Evolutionary conservation across 2,888 invertebrate genomes (phyloP), one percentile per base, ranked within the genome.

Genomic region (Dinocampus coccinellae): DNA sequence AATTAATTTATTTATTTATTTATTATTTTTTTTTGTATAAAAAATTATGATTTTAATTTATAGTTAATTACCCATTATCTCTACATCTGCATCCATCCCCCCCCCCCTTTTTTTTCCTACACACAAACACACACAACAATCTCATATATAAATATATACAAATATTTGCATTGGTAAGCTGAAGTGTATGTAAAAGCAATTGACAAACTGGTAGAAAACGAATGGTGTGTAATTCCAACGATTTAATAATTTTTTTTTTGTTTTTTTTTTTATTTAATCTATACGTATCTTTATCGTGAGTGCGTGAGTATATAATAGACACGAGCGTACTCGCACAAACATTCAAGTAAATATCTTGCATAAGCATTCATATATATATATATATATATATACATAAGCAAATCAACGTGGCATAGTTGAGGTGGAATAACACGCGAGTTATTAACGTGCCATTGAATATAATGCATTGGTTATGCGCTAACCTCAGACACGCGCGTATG

Each of bases 381-480:
- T 36, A 36, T 36, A 36, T 47, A 16, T n/a, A 47, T 47, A 47
- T 20, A n/a, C 53, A 65, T 57, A 36, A 26, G 33, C 65, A 65
- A 61, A 55, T 71, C 61, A 71, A 55, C 39, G 26, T 36, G 66
- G 65, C 65, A 70, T 70, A 70, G 68, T 69, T 69, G 68, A 36
- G 36, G 29, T 13, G 34, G 70, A 60, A 66, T 66, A 71, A 71
- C 61, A 71, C 36, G 70, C 58, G 52, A 47, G 65, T 71, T 71
- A 71, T 71, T 71, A 71, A 66, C 70, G 70, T 61, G 42, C 57
- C 61, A 47, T 65, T 52, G 60, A 39, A 39, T 66, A 66, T 66
- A 70, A 66, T 39, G 36, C 66, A 71, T 71, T 66, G 61, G 66
- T 34, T 71, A 66, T 71, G 55, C 61, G 61, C 66, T 66, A 53